Percentiles rank a stretch among this genome's conserved stretches.
phyloP scores from a whole-genome alignment of 1,140 invertebrate species.

The Pristionchus pacificus region DNA sequence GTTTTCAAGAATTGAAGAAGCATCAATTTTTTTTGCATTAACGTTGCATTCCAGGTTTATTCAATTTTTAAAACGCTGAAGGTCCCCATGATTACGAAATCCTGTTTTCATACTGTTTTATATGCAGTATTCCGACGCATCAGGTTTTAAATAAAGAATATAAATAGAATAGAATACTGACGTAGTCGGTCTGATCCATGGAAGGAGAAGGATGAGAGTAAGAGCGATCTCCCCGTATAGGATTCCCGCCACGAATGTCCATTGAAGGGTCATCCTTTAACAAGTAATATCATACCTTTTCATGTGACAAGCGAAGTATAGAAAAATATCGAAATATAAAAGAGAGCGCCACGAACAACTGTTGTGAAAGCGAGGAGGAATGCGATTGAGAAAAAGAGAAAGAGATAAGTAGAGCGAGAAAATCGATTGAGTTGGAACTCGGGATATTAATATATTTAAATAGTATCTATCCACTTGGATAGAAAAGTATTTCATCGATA shows the following conservation, averaged over 20 bases:
- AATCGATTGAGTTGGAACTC: no score
- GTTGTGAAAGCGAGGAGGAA: no score
- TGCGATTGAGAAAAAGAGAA: no score
- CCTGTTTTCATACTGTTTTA: no score
- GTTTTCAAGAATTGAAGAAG: not conserved
- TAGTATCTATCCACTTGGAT: no score
- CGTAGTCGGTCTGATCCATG: constrained; percentile 54
- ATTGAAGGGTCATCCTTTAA: constrained; percentile 54
- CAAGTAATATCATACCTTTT: constrained; percentile 6
- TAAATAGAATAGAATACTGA: constrained; percentile 36
- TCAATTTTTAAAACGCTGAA: not conserved
- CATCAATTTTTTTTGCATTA: not conserved
- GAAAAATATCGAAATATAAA: not conserved
- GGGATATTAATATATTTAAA: no score
- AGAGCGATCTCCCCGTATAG: constrained; percentile 52
- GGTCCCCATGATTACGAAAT: no score
- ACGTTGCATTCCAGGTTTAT: not conserved
- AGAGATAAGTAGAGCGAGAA: no score
- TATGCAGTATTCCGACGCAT: no score
- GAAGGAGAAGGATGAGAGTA: constrained; percentile 47
- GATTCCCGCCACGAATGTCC: constrained; percentile 54
- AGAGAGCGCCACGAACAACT: no score
- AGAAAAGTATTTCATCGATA: no score
- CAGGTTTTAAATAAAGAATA: constrained; percentile 7
- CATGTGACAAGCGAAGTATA: not conserved